A percentile compares a stretch with the other conserved stretches of the same genome.
These are phyloP conservation scores for Drosophila neutralis DNA, from an alignment of 2,888 invertebrate genomes.

Conservation along the genomic window DNA sequence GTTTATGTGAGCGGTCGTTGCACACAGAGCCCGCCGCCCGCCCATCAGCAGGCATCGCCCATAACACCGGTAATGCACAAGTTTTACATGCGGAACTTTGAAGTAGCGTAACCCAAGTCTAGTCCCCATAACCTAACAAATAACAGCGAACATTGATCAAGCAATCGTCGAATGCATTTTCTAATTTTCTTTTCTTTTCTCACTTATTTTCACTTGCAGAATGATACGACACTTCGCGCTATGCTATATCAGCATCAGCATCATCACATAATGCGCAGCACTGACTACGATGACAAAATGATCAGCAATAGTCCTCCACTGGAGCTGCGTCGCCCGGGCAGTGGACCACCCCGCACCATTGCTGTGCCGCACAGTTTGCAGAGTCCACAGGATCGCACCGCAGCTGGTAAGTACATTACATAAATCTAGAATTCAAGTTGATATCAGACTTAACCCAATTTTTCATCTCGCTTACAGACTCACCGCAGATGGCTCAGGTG, in stretches of 20 bases:
- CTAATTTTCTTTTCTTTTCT: constrained; percentile 5
- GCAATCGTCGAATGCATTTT: background rate
- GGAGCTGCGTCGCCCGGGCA: constrained; percentile 88
- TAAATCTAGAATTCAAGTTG: background rate
- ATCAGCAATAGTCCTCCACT: constrained; percentile 90
- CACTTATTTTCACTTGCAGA: constrained; percentile 82
- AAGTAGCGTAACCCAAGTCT: constrained; percentile 74
- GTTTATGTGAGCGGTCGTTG: constrained; percentile 84
- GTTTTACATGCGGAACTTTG: constrained; percentile 74
- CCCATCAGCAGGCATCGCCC: constrained; percentile 92
- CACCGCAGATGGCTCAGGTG: constrained; percentile 89
- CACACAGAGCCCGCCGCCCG: constrained; percentile 92
- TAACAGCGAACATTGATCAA: constrained; percentile 1
- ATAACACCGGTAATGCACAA: constrained; percentile 88
- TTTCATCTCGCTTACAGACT: constrained; percentile 84
- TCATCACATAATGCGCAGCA: constrained; percentile 85
- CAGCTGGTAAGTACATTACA: constrained; percentile 85
- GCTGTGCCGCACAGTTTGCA: constrained; percentile 89
- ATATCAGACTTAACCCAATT: background rate
- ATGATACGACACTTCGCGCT: constrained; percentile 85
- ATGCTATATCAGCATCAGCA: constrained; percentile 84
- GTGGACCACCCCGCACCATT: constrained; percentile 86
- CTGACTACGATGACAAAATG: constrained; percentile 85
- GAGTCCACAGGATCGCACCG: constrained; percentile 88
- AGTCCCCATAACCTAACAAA: background rate